A percentile compares a stretch with the other conserved stretches of the same genome.
These are phyloP conservation scores for Nasonia vitripennis DNA, from an alignment of 1,140 invertebrate genomes.

Conservation along the genomic window DNA sequence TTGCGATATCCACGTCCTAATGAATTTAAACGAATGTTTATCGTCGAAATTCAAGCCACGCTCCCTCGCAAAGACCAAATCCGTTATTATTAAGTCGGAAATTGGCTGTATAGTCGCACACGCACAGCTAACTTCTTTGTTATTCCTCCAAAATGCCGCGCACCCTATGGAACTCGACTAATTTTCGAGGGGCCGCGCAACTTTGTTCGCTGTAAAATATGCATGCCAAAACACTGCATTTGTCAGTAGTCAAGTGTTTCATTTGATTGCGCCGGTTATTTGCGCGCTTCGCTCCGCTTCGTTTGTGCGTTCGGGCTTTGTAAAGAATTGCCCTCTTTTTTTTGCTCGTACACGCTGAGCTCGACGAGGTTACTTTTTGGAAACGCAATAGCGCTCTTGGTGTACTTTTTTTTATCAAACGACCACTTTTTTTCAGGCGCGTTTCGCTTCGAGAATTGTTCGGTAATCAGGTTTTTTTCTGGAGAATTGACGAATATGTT, in stretches of 20 bases:
- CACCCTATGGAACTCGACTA: conserved; percentile 18
- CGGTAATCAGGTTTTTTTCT: not conserved
- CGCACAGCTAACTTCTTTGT: not conserved
- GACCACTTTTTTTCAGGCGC: not conserved
- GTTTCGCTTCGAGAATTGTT: conserved; percentile 1
- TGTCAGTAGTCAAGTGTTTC: conserved; percentile 37
- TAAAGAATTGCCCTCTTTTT: conserved; percentile 27
- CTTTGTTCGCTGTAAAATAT: conserved; percentile 41
- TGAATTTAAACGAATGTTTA: conserved; percentile 15
- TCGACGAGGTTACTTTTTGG: conserved; percentile 4
- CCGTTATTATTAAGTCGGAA: conserved; percentile 37
- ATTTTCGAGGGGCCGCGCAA: conserved; percentile 25
- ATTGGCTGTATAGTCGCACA: not conserved
- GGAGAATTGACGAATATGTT: too few relatives aligned
- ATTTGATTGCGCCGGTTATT: conserved; percentile 28
- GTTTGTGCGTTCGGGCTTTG: conserved; percentile 16
- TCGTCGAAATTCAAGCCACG: conserved; percentile 1
- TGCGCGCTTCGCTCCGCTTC: conserved; percentile 8
- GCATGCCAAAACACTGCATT: conserved; percentile 35
- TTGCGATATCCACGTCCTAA: not conserved
- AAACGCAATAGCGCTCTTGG: too few relatives aligned
- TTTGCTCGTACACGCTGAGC: not conserved
- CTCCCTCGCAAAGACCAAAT: not conserved
- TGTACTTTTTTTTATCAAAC: not conserved
- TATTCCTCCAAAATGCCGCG: not conserved